Base-by-base conservation (phyloP, 2,113 vertebrate species). In the Agelaius phoeniceus region DNA sequence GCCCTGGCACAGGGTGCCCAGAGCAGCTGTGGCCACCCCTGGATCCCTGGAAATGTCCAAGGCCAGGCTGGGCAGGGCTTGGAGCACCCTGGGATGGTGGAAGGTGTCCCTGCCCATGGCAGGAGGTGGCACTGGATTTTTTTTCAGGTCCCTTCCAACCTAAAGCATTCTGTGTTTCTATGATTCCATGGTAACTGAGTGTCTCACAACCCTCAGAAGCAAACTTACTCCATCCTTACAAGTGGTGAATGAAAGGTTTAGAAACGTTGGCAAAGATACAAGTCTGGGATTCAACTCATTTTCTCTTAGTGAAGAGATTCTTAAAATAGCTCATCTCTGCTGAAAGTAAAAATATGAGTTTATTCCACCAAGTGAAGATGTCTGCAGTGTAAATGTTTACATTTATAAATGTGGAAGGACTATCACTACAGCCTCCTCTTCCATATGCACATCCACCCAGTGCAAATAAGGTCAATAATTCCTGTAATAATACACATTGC, bases 361-460 rank as follows among this genome's bases (percentile, higher is more conserved):
- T 71, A 44, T 78, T 90, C 48, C 57, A 52, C 73, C 14, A n/a
- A 90, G 68, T 41, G 76, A 92, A 74, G 68, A 83, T 72, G 51
- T 80, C 92, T 88, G 23, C 63, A 84, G 48, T 63, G n/a, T 94
- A 93, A 96, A 95, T 95, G 91, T 96, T 96, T 93, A 83, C 83
- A 35, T 31, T 7, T 66, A 37, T 63, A 88, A 90, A 87, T 57
- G 87, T 63, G 76, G 73, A 89, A 61, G 44, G 86, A 75, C 80
- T 96, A 92, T 87, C 90, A 92, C 84, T 41, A 46, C 79, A 95
- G 79, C 49, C 65, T 93, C 68, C 69, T 94, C 73, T 86, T 57
- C 93, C 94, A 87, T 94, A 90, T 96, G 90, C 8, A 74, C 65
- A 26, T 61, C 72, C 39, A 63, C 54, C 63, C 57, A 61, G 68